Evolutionary conservation across 2,113 vertebrate genomes (phyloP).

Genomic region (Bujurquina vittata): DNA sequence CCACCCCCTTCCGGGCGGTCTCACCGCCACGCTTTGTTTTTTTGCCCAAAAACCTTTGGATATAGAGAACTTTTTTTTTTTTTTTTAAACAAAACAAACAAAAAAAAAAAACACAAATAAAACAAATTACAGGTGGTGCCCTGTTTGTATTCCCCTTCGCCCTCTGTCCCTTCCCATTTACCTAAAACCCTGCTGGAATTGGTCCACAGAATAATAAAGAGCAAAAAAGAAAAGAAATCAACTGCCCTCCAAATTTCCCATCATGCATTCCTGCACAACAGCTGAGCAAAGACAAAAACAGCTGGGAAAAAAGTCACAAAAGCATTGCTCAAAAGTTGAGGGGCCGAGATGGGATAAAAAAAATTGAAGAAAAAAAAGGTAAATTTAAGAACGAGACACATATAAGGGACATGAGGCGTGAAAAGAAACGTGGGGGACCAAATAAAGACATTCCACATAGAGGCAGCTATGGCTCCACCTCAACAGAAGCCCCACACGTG

Average conservation of each 20-base stretch:
- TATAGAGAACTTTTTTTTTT: too few species aligned
- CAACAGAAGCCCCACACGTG: slow-evolving; percentile 59
- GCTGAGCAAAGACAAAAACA: slow-evolving; percentile 57
- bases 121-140: slow-evolving; percentile 55
- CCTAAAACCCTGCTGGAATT: slow-evolving; percentile 84
- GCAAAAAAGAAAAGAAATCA: slow-evolving; percentile 55
- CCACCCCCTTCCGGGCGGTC: too few species aligned
- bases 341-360: slow-evolving; percentile 27
- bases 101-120: slow-evolving; percentile 69
- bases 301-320: slow-evolving; percentile 62
- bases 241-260: slow-evolving; percentile 48
- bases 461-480: slow-evolving; percentile 79
- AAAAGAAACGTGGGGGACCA: slow-evolving; percentile 38
- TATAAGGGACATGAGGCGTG: slow-evolving; percentile 12
- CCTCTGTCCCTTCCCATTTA: slow-evolving; percentile 24
- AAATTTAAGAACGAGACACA: slow-evolving; percentile 11
- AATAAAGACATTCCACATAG: slow-evolving; percentile 75
- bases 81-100: slow-evolving; percentile 41
- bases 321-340: slow-evolving; percentile 55
- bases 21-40: too few species aligned
- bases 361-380: slow-evolving; percentile 15
- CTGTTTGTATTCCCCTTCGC: slow-evolving; percentile 30
- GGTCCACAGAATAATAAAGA: slow-evolving; percentile 90
- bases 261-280: slow-evolving; percentile 72
- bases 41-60: too few species aligned